Evolutionary conservation across 2,888 invertebrate genomes (phyloP).

Genomic region (Hesperia comma): DNA sequence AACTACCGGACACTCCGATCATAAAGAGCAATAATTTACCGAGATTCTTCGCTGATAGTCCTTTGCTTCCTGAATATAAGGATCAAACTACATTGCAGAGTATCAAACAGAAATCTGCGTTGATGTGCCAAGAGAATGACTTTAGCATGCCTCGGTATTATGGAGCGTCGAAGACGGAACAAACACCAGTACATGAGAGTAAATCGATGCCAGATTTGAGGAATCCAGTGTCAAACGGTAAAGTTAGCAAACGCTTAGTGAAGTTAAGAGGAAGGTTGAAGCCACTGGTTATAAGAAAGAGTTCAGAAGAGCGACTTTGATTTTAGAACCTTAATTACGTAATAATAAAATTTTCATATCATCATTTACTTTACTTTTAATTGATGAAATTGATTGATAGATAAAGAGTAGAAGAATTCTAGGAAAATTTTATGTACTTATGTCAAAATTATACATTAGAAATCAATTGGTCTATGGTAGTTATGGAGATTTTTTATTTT

Average conservation of each 20-base stretch:
- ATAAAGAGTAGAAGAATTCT: too few species aligned
- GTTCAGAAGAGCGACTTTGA: constrained; percentile 70
- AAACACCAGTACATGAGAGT: constrained; percentile 69
- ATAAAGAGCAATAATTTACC: constrained; percentile 77
- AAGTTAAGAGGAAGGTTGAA: constrained; percentile 74
- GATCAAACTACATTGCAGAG: constrained; percentile 75
- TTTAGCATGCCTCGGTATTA: constrained; percentile 87
- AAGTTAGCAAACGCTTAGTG: constrained; percentile 74
- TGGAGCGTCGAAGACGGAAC: constrained; percentile 67
- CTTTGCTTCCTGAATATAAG: constrained; percentile 69
- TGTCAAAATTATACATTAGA: too few species aligned
- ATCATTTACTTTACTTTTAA: too few species aligned
- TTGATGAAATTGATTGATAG: too few species aligned
- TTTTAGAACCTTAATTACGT: too few species aligned
- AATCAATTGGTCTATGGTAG: too few species aligned
- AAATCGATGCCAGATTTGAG: constrained; percentile 81
- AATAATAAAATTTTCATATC: too few species aligned
- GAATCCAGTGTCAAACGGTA: constrained; percentile 59
- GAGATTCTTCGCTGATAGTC: constrained; percentile 74
- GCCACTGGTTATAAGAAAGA: constrained; percentile 76
- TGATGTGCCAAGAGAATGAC: constrained; percentile 78
- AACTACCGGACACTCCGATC: constrained; percentile 77
- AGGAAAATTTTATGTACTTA: too few species aligned
- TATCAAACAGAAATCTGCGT: constrained; percentile 80
- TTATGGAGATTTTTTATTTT: too few species aligned